A percentile compares a stretch with the other conserved stretches of the same genome.
These are phyloP conservation scores for Penaeus vannamei DNA, from an alignment of 1,140 invertebrate species.

Conservation along the genomic window DNA sequence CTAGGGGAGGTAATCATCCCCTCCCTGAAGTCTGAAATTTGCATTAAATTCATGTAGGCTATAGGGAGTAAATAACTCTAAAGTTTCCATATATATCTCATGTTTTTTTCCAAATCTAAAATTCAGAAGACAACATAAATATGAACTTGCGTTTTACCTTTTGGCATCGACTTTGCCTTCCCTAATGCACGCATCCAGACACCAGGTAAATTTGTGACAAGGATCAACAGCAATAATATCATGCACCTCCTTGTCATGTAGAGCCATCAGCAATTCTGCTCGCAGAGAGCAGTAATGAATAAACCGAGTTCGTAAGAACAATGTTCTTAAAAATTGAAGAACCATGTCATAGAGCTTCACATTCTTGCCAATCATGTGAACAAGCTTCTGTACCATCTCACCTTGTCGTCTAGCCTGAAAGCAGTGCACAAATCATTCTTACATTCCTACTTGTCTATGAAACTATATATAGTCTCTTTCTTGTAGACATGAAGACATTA, in stretches of 20 bases:
- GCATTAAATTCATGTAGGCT: too few species aligned
- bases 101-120: not conserved
- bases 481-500: too few species aligned
- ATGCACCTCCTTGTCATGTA: slow-evolving; percentile 93
- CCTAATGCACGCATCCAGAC: slow-evolving; percentile 96
- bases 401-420: slow-evolving; percentile 84
- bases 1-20: too few species aligned
- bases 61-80: too few species aligned
- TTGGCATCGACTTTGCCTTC: slow-evolving; percentile 98
- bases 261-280: slow-evolving; percentile 95
- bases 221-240: slow-evolving; percentile 98
- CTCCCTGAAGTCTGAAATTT: too few species aligned
- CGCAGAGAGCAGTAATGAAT: slow-evolving; percentile 97
- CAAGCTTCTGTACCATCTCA: slow-evolving; percentile 93
- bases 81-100: not conserved
- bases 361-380: slow-evolving; percentile 97
- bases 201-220: slow-evolving; percentile 99
- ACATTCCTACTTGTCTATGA: not conserved
- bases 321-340: slow-evolving; percentile 92
- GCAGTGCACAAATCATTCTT: not conserved
- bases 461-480: too few species aligned
- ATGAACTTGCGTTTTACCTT: slow-evolving; percentile 62
- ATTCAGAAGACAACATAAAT: not conserved
- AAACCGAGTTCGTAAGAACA: slow-evolving; percentile 94
- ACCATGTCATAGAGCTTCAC: slow-evolving; percentile 98